Conservation (phyloP, 2,113 vertebrate species). For the Rhinichthys klamathensis region DNA sequence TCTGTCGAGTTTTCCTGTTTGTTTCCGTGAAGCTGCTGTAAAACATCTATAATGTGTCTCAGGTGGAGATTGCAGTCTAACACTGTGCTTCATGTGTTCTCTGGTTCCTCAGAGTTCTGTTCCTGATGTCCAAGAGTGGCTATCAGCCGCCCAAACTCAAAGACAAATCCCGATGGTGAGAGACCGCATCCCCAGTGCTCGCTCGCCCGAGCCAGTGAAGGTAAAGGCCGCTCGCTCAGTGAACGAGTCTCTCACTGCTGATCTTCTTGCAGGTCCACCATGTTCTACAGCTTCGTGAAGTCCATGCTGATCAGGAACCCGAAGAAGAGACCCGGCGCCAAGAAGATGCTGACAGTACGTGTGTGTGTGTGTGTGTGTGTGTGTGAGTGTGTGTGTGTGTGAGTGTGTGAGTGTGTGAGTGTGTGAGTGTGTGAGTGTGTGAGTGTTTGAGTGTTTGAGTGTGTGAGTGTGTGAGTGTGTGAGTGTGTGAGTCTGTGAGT, state of each 20-base stretch:
- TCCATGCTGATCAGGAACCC: constrained; percentile 86
- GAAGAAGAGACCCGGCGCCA: constrained; percentile 86
- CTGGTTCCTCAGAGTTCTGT: constrained; percentile 79
- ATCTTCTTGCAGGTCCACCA: constrained; percentile 76
- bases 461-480: neutral
- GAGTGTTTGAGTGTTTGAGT: no score
- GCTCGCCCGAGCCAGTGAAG: no score
- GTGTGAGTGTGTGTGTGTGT: neutral
- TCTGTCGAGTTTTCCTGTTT: no score
- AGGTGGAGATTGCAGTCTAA: neutral
- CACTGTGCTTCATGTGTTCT: neutral
- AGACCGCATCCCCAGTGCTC: neutral
- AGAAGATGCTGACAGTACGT: constrained; percentile 84
- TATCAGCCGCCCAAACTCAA: constrained; percentile 91
- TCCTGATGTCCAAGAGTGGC: constrained; percentile 92
- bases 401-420: neutral
- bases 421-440: neutral
- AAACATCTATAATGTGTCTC: neutral
- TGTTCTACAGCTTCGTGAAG: constrained; percentile 89
- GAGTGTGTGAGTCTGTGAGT: no score
- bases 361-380: neutral
- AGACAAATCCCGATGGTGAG: constrained; percentile 88
- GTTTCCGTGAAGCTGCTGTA: no score
- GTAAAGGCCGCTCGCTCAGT: no score
- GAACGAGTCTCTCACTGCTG: neutral